Evolutionary conservation across 2,888 invertebrate genomes (phyloP).

Genomic region (Spicauda simplicius): DNA sequence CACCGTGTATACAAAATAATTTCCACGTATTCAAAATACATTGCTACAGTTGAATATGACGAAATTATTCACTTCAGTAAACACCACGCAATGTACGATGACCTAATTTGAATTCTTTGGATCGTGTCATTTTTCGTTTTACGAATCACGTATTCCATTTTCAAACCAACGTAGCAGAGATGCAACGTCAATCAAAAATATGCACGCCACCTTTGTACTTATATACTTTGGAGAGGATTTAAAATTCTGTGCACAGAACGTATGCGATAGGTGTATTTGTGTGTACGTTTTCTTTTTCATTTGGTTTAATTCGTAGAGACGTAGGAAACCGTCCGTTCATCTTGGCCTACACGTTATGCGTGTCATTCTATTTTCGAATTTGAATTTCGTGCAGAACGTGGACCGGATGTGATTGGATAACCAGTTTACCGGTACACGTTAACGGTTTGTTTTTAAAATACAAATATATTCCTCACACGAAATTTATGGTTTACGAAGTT

Average conservation of each 20-base stretch:
- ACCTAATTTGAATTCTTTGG: neutral
- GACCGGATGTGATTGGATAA: constrained; percentile 64
- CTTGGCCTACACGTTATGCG: constrained; percentile 41
- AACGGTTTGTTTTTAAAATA: constrained; percentile 31
- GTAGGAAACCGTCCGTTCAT: constrained; percentile 46
- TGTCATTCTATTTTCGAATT: constrained; percentile 55
- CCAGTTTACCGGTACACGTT: constrained; percentile 44
- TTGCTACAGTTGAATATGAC: neutral
- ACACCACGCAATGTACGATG: constrained; percentile 11
- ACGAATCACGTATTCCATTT: constrained; percentile 19
- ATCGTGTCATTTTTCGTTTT: constrained; percentile 11
- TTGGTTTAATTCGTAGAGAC: constrained; percentile 45
- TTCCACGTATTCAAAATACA: neutral
- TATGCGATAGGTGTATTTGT: neutral
- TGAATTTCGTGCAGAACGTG: constrained; percentile 44
- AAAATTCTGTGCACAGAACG: constrained; percentile 9
- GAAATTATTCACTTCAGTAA: neutral
- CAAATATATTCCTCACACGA: constrained; percentile 1
- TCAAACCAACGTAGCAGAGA: constrained; percentile 6
- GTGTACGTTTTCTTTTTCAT: constrained; percentile 21
- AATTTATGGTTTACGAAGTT: neutral
- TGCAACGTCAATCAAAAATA: constrained; percentile 8
- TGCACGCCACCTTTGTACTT: constrained; percentile 12
- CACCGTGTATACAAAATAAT: neutral
- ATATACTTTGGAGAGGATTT: neutral